These are phyloP conservation scores for Drosophila mayri DNA, from an alignment of 1,140 invertebrate species.

Conservation along the genomic window DNA sequence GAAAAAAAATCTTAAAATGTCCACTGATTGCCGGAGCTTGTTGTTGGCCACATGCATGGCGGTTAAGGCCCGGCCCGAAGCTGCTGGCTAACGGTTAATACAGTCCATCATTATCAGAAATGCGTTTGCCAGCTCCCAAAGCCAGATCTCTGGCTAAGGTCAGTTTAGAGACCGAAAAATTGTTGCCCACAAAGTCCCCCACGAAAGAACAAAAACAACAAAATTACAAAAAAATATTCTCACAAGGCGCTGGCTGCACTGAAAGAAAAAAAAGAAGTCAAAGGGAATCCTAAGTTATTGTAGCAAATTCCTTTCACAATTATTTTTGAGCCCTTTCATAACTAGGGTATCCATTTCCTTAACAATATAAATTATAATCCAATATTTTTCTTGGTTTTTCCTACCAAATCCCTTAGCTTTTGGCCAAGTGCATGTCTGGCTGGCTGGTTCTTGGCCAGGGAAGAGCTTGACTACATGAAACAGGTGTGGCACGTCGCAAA, in stretches of 20 bases:
- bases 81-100: slow-evolving; percentile 79
- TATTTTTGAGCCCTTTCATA: neutral
- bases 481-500: slow-evolving; percentile 80
- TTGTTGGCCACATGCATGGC: slow-evolving; percentile 49
- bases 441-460: slow-evolving; percentile 50
- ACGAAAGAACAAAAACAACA: slow-evolving; percentile 45
- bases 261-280: neutral
- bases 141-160: slow-evolving; percentile 69
- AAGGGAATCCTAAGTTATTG: too few species aligned
- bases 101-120: slow-evolving; percentile 84
- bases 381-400: neutral
- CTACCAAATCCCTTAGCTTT: neutral
- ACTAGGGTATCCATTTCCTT: rapidly evolving
- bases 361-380: neutral
- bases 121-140: slow-evolving; percentile 65
- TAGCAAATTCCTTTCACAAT: neutral
- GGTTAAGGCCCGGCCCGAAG: slow-evolving; percentile 37
- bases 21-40: slow-evolving; percentile 80
- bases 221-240: slow-evolving; percentile 55
- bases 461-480: slow-evolving; percentile 79
- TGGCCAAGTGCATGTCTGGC: slow-evolving; percentile 26
- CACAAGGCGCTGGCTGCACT: slow-evolving; percentile 62
- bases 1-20: slow-evolving; percentile 69
- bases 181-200: slow-evolving; percentile 64
- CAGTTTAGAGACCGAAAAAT: slow-evolving; percentile 76